Evolutionary conservation across 2,113 vertebrate genomes (phyloP), one percentile per base, ranked within the genome.

Genomic region (Podocnemis expansa): DNA sequence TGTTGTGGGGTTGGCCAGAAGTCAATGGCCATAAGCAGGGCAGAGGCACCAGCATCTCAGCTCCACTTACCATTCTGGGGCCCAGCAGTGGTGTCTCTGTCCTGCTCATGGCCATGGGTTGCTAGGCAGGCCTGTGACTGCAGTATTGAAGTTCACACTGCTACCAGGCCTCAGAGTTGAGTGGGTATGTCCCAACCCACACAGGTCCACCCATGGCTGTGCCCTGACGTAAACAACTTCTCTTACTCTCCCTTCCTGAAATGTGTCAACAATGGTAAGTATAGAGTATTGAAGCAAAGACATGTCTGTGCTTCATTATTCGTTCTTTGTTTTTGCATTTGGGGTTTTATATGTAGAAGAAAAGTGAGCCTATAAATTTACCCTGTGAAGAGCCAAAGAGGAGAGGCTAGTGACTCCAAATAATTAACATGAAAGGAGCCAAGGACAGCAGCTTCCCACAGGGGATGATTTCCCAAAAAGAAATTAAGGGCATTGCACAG

Each of bases 331-430:
- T 93, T 96, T 95, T 93, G 91, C 47, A 34, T 87, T 94, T 84
- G 19, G 58, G 55, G 31, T 89, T 95, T 96, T 95, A 90, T 96
- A 95, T 95, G 89, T 92, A 91, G 92, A 96, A 95, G 54, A 47
- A 86, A 94, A 96, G 93, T 79, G 45, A 89, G 89, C 86, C 75
- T 60, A 82, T 95, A 96, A 96, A 92, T 95, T 89, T 95, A 75
- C 75, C 80, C 78, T 80, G 45, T 55, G 92, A 94, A 88, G 81
- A 95, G 89, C 87, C 92, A 89, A 73, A 67, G 51, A 94, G 93
- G 73, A 95, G 82, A 95, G 24, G 80, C 93, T 9, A 95, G 78
- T 93, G 52, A 56, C 84, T 93, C 94, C 95, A 91, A 96, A 29
- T 83, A 88, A 89, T 78, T 88, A 87, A 67, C 45, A 25, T 4